A percentile compares a stretch with the other conserved stretches of the same genome.
Conservation (phyloP, 2,113 vertebrate species). For the Lasiurus borealis region DNA sequence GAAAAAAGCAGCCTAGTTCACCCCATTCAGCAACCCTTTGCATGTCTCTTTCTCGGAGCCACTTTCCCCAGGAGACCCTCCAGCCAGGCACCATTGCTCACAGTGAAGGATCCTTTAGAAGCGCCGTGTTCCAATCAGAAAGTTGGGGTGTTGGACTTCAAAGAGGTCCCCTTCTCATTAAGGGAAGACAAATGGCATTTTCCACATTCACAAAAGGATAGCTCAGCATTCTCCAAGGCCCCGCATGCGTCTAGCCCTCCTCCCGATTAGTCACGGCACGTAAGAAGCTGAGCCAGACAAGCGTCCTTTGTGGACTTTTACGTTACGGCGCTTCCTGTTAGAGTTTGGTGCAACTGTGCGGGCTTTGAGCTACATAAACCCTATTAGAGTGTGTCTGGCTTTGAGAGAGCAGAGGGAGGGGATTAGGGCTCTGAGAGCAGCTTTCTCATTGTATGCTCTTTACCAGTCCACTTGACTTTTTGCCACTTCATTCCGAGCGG, state of each 20-base stretch:
- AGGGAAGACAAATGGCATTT: conserved; percentile 81
- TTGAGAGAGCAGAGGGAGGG: conserved; percentile 44
- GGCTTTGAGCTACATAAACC: conserved; percentile 78
- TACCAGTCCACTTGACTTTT: conserved; percentile 65
- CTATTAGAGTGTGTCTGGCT: conserved; percentile 73
- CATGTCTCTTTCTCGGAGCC: conserved; percentile 49
- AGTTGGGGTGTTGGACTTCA: conserved; percentile 76
- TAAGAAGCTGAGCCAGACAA: conserved; percentile 65
- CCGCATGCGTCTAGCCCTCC: conserved; percentile 62
- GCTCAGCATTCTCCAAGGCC: conserved; percentile 77
- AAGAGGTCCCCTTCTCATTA: conserved; percentile 80
- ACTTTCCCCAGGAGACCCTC: conserved; percentile 28
- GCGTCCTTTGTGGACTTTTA: conserved; percentile 73
- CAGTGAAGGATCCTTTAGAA: conserved; percentile 70
- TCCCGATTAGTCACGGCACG: conserved; percentile 73
- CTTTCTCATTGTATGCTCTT: conserved; percentile 58
- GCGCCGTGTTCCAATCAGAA: conserved; percentile 71
- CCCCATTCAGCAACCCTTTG: neutral
- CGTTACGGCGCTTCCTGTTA: conserved; percentile 69
- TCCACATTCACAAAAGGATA: conserved; percentile 70
- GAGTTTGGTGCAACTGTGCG: conserved; percentile 46
- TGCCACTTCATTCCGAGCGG: conserved; percentile 62
- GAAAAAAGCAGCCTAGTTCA: neutral
- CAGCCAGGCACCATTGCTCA: conserved; percentile 66
- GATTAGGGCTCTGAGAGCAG: conserved; percentile 26